phyloP scores from a whole-genome alignment of 64 coral and sea anemone genomes.

The Pocillopora verrucosa region DNA sequence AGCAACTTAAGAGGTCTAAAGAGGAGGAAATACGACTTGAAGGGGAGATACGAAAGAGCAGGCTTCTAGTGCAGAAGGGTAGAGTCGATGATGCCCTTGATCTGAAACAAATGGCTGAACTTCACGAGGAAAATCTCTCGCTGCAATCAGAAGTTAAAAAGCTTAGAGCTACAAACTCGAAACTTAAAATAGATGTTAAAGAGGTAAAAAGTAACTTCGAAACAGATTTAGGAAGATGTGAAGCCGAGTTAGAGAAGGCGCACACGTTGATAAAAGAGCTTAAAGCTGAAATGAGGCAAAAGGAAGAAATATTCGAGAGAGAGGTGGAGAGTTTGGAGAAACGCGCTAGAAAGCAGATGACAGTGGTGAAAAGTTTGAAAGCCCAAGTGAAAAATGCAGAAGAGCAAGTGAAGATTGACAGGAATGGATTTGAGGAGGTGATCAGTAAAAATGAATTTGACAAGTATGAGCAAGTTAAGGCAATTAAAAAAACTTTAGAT shows the following conservation, averaged over 20 bases:
- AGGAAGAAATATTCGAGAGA: slow-evolving; percentile 64
- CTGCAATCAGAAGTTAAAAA: slow-evolving; percentile 78
- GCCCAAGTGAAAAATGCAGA: slow-evolving; percentile 54
- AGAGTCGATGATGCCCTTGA: slow-evolving; percentile 67
- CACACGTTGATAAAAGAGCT: slow-evolving; percentile 49
- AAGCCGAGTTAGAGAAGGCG: slow-evolving; percentile 61
- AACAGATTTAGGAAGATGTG: slow-evolving; percentile 51
- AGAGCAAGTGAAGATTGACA: slow-evolving; percentile 68
- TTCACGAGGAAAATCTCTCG: slow-evolving; percentile 80
- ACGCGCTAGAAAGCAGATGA: slow-evolving; percentile 50
- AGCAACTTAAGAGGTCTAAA: slow-evolving; percentile 30
- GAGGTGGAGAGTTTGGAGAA: slow-evolving; percentile 53
- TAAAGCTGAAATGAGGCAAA: slow-evolving; percentile 58
- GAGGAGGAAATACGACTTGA: slow-evolving; percentile 31
- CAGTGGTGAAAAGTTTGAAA: slow-evolving; percentile 61
- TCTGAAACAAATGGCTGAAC: slow-evolving; percentile 56
- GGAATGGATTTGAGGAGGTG: slow-evolving; percentile 76
- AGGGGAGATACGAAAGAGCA: slow-evolving; percentile 51
- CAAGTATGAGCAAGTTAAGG: slow-evolving; percentile 69
- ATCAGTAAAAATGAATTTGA: slow-evolving; percentile 68
- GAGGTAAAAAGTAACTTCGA: slow-evolving; percentile 64
- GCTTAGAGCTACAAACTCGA: slow-evolving; percentile 40
- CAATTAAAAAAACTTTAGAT: slow-evolving; percentile 29
- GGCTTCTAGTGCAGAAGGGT: slow-evolving; percentile 53
- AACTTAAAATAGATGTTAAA: slow-evolving; percentile 68